Evolutionary conservation across 2,113 vertebrate species (phyloP), one percentile per base, ranked within the genome.

Genomic region (Siniperca chuatsi): DNA sequence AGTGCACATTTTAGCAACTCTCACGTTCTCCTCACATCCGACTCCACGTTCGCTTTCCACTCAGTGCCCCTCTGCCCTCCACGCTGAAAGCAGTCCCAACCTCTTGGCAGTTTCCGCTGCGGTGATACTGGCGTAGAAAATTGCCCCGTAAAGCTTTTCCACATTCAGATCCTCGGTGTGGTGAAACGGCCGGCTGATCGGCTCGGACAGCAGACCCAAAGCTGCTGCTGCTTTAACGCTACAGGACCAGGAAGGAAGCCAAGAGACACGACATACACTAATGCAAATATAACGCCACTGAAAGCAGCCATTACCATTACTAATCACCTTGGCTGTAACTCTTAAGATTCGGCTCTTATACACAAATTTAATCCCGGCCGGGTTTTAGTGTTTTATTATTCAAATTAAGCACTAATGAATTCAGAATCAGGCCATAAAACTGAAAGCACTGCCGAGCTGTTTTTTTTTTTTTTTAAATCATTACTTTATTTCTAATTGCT

Each of bases 301-400:
- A 58, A 29, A 16, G 40, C 16, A 21, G 72, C 72, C 54, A 8
- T 74, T 61, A 61, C 42, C 42, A 7, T 16, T 46, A 6, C 4
- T 75, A 75, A 75, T 75, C 73, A 48, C 57, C 42, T 48, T 12
- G 72, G 57, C 72, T 75, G 57, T 33, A 46, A 75, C 16, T 46
- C 42, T 46, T 20, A 33, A 35, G 16, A 75, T 23, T 75, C 57
- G 23, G 42, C 42, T 75, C 73, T 15, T 13, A 61, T 35, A 33
- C 20, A 61, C 57, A 48, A 20, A 75, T 50, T 75, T 48, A 62
- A 75, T 75, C 58, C 57, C 58, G 15, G 57, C 15, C 3, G 23
- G 25, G 40, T 46, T 62, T 75, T 62, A 61, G 57, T 62, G 73
- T 48, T 62, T 75, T 62, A 75, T 75, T 75, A 75, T 75, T 75